Evolutionary conservation across 1,140 invertebrate species (phyloP).

Genomic region (Neocloeon triangulifer): DNA sequence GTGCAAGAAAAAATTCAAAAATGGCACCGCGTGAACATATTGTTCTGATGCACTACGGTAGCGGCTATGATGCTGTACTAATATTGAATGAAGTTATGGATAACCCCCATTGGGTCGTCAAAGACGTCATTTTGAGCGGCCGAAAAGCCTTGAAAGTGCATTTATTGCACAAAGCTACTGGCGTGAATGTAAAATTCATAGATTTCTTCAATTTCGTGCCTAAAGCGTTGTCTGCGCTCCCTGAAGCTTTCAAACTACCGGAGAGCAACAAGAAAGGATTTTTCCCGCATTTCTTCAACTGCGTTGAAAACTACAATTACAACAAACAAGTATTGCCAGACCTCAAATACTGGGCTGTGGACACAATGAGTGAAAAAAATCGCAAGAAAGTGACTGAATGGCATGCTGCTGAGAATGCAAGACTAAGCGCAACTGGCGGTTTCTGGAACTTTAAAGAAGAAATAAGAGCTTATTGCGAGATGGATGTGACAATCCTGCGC

Average conservation of each 20-base stretch:
- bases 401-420: too few relatives aligned
- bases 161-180: too few relatives aligned
- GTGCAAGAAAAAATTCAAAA: too few relatives aligned
- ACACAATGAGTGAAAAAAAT: neutral
- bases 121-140: too few relatives aligned
- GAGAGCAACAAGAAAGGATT: neutral
- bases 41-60: too few relatives aligned
- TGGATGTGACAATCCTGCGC: neutral
- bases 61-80: too few relatives aligned
- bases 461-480: neutral
- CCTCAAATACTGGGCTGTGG: neutral
- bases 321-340: neutral
- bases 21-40: too few relatives aligned
- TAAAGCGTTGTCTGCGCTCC: neutral
- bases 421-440: neutral
- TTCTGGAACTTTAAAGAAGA: neutral
- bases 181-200: too few relatives aligned
- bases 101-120: too few relatives aligned
- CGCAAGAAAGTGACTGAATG: neutral
- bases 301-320: neutral
- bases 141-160: too few relatives aligned
- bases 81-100: too few relatives aligned
- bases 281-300: neutral
- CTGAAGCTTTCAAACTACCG: neutral
- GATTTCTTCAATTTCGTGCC: neutral